Percentiles rank a stretch among this genome's conserved stretches.
These are phyloP conservation scores for Dyspetes luteomarginatus DNA, from an alignment of 2,888 invertebrate species.

Conservation along the genomic window DNA sequence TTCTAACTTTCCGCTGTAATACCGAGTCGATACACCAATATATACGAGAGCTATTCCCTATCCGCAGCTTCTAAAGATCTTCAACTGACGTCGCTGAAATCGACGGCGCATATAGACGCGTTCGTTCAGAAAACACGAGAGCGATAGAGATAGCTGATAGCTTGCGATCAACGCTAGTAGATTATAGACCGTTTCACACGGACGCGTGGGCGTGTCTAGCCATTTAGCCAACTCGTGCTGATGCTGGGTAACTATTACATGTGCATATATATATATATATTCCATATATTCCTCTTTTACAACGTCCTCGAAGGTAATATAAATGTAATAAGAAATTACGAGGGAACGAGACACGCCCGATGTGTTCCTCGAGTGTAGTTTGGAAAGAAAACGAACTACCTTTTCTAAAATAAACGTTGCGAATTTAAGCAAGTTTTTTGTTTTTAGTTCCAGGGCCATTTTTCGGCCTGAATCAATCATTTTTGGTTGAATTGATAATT, in stretches of 20 bases:
- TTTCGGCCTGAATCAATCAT: too few relatives aligned
- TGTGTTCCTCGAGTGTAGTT: constrained; percentile 30
- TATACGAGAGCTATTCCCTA: not conserved
- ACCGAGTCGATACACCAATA: constrained; percentile 27
- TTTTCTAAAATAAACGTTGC: not conserved
- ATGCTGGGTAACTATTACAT: constrained; percentile 47
- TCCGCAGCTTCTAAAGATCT: constrained; percentile 21
- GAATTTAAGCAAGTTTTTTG: constrained; percentile 1
- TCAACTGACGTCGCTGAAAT: constrained; percentile 12
- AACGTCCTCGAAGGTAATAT: constrained; percentile 39
- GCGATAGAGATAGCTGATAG: constrained; percentile 38
- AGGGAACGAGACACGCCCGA: constrained; percentile 46
- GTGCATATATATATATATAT: constrained; percentile 9
- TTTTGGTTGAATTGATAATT: too few relatives aligned
- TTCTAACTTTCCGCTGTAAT: constrained; percentile 11
- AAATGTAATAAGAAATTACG: constrained; percentile 58
- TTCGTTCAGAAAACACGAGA: constrained; percentile 38
- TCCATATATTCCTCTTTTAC: constrained; percentile 22
- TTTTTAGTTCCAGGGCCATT: too few relatives aligned
- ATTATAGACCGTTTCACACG: constrained; percentile 69
- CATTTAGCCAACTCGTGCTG: constrained; percentile 66
- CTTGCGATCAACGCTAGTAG: constrained; percentile 59
- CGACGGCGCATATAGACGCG: constrained; percentile 36
- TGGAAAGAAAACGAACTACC: not conserved
- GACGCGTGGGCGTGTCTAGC: constrained; percentile 65